A percentile compares a stretch with the other conserved stretches of the same genome.
These are phyloP conservation scores for Drosophila sulfurigaster DNA, from an alignment of 1,140 invertebrate genomes.

Conservation along the genomic window DNA sequence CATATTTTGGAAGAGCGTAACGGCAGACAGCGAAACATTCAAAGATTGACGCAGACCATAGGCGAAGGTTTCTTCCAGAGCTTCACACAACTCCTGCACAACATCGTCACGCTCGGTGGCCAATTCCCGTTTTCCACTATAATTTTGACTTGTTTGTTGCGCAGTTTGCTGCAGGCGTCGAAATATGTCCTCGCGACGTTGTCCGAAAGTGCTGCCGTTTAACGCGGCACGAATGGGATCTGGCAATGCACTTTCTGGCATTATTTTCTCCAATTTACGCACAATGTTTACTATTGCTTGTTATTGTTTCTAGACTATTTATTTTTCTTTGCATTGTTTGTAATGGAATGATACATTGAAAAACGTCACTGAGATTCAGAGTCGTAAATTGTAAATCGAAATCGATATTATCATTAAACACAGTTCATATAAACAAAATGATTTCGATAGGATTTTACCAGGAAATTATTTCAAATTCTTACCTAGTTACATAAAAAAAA, in stretches of 20 bases:
- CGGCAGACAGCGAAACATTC: slow-evolving; percentile 52
- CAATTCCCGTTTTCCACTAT: slow-evolving; percentile 91
- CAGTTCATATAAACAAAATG: no score
- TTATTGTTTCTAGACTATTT: slow-evolving; percentile 35
- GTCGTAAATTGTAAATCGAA: slow-evolving; percentile 18
- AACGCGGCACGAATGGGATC: slow-evolving; percentile 44
- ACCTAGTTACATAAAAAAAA: not conserved
- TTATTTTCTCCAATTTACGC: slow-evolving; percentile 49
- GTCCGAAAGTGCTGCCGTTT: slow-evolving; percentile 70
- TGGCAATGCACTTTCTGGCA: slow-evolving; percentile 63
- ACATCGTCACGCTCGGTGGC: slow-evolving; percentile 91
- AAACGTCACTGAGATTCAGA: not conserved
- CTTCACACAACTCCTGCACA: slow-evolving; percentile 87
- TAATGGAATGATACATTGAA: slow-evolving; percentile 21
- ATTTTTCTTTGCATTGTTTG: slow-evolving; percentile 58
- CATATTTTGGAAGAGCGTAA: slow-evolving; percentile 76
- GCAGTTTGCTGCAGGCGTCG: slow-evolving; percentile 86
- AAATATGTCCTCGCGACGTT: slow-evolving; percentile 78
- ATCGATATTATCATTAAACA: not conserved
- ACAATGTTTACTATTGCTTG: slow-evolving; percentile 32
- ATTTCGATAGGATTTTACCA: no score
- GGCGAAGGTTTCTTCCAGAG: slow-evolving; percentile 88
- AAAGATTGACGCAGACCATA: slow-evolving; percentile 87
- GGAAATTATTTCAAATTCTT: no score
- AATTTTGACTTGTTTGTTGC: slow-evolving; percentile 90